phyloP scores from a whole-genome alignment of 2,797 vertebrate species.

The Myripristis murdjan region DNA sequence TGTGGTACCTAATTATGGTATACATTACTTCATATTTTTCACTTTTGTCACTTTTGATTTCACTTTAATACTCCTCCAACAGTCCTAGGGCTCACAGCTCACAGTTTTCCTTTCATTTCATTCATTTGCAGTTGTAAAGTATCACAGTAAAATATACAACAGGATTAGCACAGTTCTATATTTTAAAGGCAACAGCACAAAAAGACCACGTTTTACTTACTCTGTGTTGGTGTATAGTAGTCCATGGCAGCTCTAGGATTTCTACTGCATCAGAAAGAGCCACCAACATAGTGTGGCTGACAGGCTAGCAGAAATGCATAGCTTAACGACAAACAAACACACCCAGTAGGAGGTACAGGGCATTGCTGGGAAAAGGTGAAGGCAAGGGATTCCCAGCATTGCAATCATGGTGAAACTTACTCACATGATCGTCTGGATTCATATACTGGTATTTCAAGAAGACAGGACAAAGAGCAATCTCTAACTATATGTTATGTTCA shows the following conservation, averaged over 20 bases:
- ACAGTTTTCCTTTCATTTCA: not conserved
- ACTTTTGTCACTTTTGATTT: too few relatives aligned
- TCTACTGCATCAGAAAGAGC: not conserved
- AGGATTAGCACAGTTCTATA: too few relatives aligned
- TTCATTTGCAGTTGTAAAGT: not conserved
- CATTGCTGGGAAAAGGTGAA: not conserved
- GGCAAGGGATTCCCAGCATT: not conserved
- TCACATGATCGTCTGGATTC: not conserved
- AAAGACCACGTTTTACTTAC: not conserved
- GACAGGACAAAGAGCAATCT: not conserved
- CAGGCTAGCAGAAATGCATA: not conserved
- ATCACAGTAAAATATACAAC: not conserved
- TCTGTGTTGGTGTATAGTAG: not conserved
- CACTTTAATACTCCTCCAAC: too few relatives aligned
- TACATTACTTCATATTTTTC: too few relatives aligned
- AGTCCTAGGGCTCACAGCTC: too few relatives aligned
- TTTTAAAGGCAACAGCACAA: not conserved
- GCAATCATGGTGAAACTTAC: not conserved
- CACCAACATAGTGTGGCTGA: not conserved
- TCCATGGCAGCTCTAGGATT: not conserved
- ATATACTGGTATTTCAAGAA: not conserved
- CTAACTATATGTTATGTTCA: not conserved
- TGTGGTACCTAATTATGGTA: too few relatives aligned
- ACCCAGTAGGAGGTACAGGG: slow-evolving; percentile 17
- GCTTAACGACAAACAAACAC: not conserved